Conservation (phyloP, 2,113 vertebrate genomes). For the Melanostigma gelatinosum region DNA sequence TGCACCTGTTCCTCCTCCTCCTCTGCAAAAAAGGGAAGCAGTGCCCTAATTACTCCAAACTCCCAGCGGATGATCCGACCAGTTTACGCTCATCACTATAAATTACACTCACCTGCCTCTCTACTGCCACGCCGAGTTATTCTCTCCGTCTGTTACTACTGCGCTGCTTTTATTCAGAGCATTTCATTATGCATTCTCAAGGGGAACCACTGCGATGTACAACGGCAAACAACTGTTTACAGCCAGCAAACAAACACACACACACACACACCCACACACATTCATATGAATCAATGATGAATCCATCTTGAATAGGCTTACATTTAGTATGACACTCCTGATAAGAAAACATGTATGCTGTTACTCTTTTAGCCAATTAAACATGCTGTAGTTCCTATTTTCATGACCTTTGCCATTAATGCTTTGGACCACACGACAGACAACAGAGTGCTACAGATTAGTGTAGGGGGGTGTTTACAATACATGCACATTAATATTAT, state of each 20-base stretch:
- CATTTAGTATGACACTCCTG: no score
- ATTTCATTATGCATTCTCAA: constrained; percentile 19
- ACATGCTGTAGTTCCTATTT: no score
- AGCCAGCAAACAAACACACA: not conserved
- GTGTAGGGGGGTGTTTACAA: no score
- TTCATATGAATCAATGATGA: no score
- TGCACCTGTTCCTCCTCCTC: constrained; percentile 36
- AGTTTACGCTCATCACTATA: constrained; percentile 57
- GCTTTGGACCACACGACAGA: no score
- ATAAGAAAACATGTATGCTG: no score
- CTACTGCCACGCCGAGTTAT: constrained; percentile 11
- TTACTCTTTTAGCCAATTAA: no score
- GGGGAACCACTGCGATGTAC: not conserved
- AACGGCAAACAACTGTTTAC: constrained; percentile 11
- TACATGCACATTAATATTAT: not conserved
- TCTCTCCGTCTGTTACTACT: constrained; percentile 13
- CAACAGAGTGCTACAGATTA: no score
- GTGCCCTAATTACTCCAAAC: constrained; percentile 40
- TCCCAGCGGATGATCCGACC: constrained; percentile 39
- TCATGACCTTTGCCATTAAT: no score
- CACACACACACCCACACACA: not conserved
- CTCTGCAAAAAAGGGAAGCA: constrained; percentile 10
- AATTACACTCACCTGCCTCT: constrained; percentile 37
- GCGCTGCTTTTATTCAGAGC: not conserved
- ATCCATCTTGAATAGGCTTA: no score